Conservation (phyloP, 1,140 invertebrate species). For the Popillia japonica region DNA sequence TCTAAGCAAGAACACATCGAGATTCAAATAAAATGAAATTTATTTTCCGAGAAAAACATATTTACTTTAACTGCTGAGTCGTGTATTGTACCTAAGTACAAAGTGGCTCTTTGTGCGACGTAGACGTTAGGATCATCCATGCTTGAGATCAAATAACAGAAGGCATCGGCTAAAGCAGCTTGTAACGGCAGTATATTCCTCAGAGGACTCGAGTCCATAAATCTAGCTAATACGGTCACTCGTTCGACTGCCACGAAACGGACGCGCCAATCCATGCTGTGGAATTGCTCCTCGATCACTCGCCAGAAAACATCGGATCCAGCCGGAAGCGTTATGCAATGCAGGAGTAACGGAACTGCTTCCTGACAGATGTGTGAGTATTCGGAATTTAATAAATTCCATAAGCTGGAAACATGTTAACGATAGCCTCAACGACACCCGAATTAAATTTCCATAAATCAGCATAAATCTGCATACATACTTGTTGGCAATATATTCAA, state of each 20-base stretch:
- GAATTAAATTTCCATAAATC: too few relatives aligned
- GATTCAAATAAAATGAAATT: slow-evolving; percentile 14
- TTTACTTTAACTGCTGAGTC: slow-evolving; percentile 80
- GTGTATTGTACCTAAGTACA: slow-evolving; percentile 94
- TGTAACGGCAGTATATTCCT: slow-evolving; percentile 85
- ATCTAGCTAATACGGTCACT: slow-evolving; percentile 90
- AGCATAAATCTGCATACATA: too few relatives aligned
- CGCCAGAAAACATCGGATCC: slow-evolving; percentile 96
- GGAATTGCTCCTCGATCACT: slow-evolving; percentile 92
- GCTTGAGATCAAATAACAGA: slow-evolving; percentile 95
- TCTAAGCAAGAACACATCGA: slow-evolving; percentile 6
- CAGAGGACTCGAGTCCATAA: slow-evolving; percentile 89
- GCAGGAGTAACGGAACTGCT: slow-evolving; percentile 88
- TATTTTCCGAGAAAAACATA: slow-evolving; percentile 43
- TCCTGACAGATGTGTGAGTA: slow-evolving; percentile 93
- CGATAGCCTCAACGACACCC: not conserved
- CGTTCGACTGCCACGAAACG: slow-evolving; percentile 94
- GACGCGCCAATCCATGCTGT: slow-evolving; percentile 86
- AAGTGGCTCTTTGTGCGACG: slow-evolving; percentile 91
- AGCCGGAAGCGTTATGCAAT: slow-evolving; percentile 91
- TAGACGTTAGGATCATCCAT: slow-evolving; percentile 96
- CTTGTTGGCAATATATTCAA: too few relatives aligned
- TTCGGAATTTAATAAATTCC: slow-evolving; percentile 91
- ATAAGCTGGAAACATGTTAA: slow-evolving; percentile 74
- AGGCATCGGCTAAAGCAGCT: slow-evolving; percentile 94